Conservation (phyloP, 2,797 vertebrate species). For the Remorina albescens region DNA sequence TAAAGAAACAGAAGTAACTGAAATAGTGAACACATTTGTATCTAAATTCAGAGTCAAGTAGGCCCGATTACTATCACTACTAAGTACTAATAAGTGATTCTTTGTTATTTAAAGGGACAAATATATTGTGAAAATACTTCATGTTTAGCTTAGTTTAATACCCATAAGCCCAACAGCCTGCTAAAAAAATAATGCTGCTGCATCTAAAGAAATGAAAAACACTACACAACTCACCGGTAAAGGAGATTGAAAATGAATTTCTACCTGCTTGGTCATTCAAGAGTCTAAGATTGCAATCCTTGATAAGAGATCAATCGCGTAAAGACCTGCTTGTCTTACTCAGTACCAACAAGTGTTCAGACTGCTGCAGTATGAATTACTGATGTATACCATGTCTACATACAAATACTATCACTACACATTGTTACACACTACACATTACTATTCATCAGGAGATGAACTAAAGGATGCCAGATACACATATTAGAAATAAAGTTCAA, state of each 20-base stretch:
- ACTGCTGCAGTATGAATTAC: conserved; percentile 25
- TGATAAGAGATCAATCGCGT: conserved; percentile 34
- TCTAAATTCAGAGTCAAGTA: neutral
- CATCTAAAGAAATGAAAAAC: conserved; percentile 20
- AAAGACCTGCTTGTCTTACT: conserved; percentile 32
- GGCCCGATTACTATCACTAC: neutral
- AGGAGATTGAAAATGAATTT: conserved; percentile 8
- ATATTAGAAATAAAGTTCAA: neutral
- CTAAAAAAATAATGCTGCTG: conserved; percentile 10
- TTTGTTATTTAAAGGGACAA: conserved; percentile 5
- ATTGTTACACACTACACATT: too few species aligned
- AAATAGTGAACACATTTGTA: conserved; percentile 1
- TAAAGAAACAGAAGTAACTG: conserved; percentile 1
- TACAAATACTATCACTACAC: conserved; percentile 14
- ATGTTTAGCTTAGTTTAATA: conserved; percentile 2
- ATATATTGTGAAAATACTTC: neutral
- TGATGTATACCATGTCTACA: conserved; percentile 29
- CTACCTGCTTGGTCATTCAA: conserved; percentile 15
- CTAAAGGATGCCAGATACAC: neutral
- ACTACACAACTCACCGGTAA: neutral
- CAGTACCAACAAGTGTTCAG: conserved; percentile 28
- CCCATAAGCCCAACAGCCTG: neutral
- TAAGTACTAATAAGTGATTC: neutral
- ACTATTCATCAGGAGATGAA: conserved; percentile 1
- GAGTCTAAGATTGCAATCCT: conserved; percentile 24